phyloP scores from a whole-genome alignment of 35 echinoderm and acorn worm species.

The Diadema setosum region DNA sequence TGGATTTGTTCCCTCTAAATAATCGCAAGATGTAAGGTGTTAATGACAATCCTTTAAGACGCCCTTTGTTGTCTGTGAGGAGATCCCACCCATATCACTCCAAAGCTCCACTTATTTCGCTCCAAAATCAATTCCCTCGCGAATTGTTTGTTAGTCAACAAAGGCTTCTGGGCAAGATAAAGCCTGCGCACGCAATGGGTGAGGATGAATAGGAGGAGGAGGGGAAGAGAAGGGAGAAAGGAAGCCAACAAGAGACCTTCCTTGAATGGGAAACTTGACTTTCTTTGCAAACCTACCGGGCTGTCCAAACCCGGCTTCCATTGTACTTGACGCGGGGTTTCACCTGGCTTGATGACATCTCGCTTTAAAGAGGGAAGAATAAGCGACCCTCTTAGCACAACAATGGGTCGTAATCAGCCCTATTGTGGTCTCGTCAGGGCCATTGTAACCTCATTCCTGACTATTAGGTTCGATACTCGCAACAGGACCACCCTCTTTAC shows the following conservation, averaged over 20 bases:
- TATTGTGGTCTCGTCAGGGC: not conserved
- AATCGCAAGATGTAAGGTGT: not conserved
- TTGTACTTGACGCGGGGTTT: not conserved
- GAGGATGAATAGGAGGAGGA: not conserved
- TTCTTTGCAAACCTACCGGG: not conserved
- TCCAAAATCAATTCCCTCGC: constrained; percentile 3
- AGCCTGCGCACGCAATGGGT: not conserved
- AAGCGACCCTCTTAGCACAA: not conserved
- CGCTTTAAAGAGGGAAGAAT: not conserved
- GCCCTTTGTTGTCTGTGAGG: not conserved
- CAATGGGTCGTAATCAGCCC: not conserved
- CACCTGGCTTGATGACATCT: not conserved
- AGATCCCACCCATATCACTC: not conserved
- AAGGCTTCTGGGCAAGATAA: not conserved
- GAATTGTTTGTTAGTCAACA: constrained; percentile 22
- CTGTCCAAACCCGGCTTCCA: not conserved
- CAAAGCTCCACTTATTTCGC: constrained; percentile 1
- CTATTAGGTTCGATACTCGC: not conserved
- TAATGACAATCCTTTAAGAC: not conserved
- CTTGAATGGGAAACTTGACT: not conserved
- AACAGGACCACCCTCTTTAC: not conserved
- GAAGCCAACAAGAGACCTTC: not conserved
- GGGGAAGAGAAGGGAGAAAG: not conserved
- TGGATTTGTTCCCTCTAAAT: too few species aligned
- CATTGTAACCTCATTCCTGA: not conserved